Conservation (phyloP, 2,113 vertebrate genomes). For the Carettochelys insculpta region DNA sequence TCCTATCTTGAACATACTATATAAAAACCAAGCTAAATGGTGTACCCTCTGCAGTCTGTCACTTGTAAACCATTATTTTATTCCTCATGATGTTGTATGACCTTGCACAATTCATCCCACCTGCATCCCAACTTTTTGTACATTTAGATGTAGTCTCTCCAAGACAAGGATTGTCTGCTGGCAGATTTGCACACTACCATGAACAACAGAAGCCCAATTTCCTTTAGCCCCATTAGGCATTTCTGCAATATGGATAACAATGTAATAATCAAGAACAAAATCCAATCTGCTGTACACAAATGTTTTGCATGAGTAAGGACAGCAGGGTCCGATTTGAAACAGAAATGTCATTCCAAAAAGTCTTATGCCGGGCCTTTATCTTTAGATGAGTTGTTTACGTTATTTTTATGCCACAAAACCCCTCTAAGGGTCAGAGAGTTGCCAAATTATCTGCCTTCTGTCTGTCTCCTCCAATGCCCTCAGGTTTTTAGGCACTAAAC, state of each 20-base stretch:
- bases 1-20: conserved; percentile 40
- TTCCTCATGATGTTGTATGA: conserved; percentile 31
- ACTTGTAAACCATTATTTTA: conserved; percentile 63
- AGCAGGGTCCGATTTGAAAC: not conserved
- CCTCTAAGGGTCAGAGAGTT: not conserved
- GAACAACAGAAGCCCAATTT: not conserved
- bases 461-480: not conserved
- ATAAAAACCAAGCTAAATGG: conserved; percentile 57
- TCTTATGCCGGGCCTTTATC: not conserved
- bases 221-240: not conserved
- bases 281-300: not conserved
- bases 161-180: not conserved
- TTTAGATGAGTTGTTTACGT: conserved; percentile 14
- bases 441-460: not conserved
- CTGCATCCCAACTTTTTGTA: not conserved
- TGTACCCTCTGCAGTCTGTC: conserved; percentile 34
- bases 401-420: not conserved
- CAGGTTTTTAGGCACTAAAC: not conserved
- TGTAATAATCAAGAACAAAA: not conserved
- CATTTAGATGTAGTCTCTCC: not conserved
- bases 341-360: not conserved
- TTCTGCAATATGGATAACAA: not conserved
- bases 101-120: not conserved
- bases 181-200: not conserved
- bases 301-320: not conserved